Evolutionary conservation across 2,797 vertebrate genomes (phyloP).

Genomic region (Notamacropus eugenii): DNA sequence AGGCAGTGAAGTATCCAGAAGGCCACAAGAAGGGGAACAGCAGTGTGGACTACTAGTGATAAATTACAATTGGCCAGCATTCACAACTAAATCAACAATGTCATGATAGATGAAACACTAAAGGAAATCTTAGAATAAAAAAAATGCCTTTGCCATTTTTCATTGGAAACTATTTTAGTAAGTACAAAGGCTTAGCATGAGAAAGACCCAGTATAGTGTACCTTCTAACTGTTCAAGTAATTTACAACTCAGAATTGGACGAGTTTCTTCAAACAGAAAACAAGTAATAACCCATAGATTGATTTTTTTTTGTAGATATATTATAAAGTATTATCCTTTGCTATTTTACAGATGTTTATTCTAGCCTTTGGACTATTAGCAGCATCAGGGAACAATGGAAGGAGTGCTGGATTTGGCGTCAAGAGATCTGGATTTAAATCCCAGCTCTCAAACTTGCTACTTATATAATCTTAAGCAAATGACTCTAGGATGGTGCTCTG

Average conservation of each 20-base stretch:
- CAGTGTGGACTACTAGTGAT: slow-evolving; percentile 15
- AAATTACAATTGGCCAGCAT: slow-evolving; percentile 27
- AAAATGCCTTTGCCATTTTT: slow-evolving; percentile 56
- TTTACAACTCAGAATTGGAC: background rate
- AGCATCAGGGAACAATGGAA: background rate
- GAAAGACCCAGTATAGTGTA: background rate
- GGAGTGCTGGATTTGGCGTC: background rate
- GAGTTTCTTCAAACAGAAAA: slow-evolving; percentile 48
- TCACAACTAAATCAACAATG: slow-evolving; percentile 63
- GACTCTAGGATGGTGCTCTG: background rate
- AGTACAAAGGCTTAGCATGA: background rate
- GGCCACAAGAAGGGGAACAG: slow-evolving; percentile 54
- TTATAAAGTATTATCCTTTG: background rate
- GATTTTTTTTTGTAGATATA: background rate
- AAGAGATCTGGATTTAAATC: background rate
- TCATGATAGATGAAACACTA: slow-evolving; percentile 54
- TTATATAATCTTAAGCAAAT: background rate
- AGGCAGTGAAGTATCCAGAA: slow-evolving; percentile 51
- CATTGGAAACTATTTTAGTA: slow-evolving; percentile 34
- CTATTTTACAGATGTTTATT: background rate
- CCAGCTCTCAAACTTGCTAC: background rate
- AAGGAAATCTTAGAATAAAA: slow-evolving; percentile 25
- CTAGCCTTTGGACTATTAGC: background rate
- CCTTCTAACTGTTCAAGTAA: slow-evolving; percentile 14
- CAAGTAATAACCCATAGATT: background rate